Percentiles rank a stretch among this genome's conserved stretches.
These are phyloP conservation scores for Ypsolopha sequella DNA, from an alignment of 2,888 invertebrate genomes.

Conservation along the genomic window DNA sequence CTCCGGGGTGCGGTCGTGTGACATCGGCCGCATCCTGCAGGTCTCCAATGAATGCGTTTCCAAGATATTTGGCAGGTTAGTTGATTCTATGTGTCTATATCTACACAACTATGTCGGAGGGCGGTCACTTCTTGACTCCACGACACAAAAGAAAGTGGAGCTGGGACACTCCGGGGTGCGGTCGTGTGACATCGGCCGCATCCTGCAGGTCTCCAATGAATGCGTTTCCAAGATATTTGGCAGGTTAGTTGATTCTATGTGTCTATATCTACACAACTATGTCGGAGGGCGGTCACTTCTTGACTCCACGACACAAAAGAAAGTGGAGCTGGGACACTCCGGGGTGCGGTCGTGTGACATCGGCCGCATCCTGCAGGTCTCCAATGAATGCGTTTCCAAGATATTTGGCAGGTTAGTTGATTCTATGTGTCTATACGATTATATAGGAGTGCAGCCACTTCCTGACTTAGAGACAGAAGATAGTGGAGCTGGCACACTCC, in stretches of 20 bases:
- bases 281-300: slow-evolving; percentile 98
- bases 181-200: slow-evolving; percentile 98
- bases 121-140: slow-evolving; percentile 96
- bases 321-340: slow-evolving; percentile 96
- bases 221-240: slow-evolving; percentile 99
- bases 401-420: slow-evolving; percentile 92
- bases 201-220: slow-evolving; percentile 98
- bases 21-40: slow-evolving; percentile 98
- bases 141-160: slow-evolving; percentile 98
- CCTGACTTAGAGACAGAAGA: slow-evolving; percentile 90
- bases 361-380: slow-evolving; percentile 97
- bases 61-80: slow-evolving; percentile 97
- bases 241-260: slow-evolving; percentile 74
- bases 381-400: slow-evolving; percentile 99
- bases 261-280: slow-evolving; percentile 57
- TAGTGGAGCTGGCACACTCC: slow-evolving; percentile 96
- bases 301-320: slow-evolving; percentile 97
- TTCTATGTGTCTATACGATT: background rate
- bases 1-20: slow-evolving; percentile 96
- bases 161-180: slow-evolving; percentile 82
- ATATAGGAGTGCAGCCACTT: slow-evolving; percentile 96
- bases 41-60: slow-evolving; percentile 99
- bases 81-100: slow-evolving; percentile 9
- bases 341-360: slow-evolving; percentile 99
- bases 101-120: slow-evolving; percentile 88